Base-by-base conservation (phyloP, 2,113 vertebrate species). In the Micronycteris hirsuta region DNA sequence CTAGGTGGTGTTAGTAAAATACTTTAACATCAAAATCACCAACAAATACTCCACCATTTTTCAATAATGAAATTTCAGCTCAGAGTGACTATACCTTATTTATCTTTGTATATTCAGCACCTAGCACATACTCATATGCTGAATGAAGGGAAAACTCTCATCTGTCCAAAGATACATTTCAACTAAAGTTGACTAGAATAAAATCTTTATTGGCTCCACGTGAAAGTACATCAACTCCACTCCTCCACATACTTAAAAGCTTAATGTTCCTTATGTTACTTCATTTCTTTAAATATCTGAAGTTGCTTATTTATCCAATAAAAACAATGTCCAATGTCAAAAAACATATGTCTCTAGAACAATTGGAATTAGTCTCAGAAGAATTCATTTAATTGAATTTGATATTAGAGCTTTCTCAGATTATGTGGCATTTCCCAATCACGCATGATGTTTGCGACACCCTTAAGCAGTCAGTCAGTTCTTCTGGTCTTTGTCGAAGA, bases 271-370 rank as follows among this genome's bases (percentile, higher is more conserved):
- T 74, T 67, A 58, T 36, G 12, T 84, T 96, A 3, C 43, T 80
- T 71, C 15, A 83, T 61, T 86, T 68, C 41, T 88, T 41, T 33
- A 92, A 92, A 86, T 77, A 80, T 67, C 82, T 87, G 84, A 92
- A 96, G 36, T 45, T 85, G 47, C 31, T 92, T 93, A 80, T 88
- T 89, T 80, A 77, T n/a, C 89, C 43, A 76, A 95, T n/a, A 58
- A 88, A 91, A 93, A 86, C 36, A 47, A 77, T 24, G 28, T 89
- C 56, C 45, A 73, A 38, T 31, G 43, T 84, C 31, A 85, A 84
- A 95, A 86, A 73, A 20, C 36, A 33, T 4, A 33, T 31, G 31
- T 84, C 77, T 87, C 63, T 78, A 88, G 12, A 94, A 80, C 76
- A 89, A 81, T 0, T 61, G 36, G 28, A 86, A 67, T 70, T 82